These are phyloP conservation scores for Osmerus mordax DNA, from an alignment of 2,113 vertebrate genomes.

Conservation along the genomic window DNA sequence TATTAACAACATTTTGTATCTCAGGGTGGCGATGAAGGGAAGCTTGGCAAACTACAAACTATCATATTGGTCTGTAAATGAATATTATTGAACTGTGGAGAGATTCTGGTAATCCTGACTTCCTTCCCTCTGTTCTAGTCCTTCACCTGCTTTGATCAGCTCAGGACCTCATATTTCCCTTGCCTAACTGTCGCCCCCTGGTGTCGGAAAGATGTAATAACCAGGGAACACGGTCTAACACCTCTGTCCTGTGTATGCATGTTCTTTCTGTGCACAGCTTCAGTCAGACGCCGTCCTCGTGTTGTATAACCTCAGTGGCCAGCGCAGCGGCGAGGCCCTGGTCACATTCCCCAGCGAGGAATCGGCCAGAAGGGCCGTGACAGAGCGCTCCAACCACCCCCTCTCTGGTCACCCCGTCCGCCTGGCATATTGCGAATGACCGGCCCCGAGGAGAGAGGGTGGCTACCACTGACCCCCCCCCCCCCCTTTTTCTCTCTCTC, in stretches of 20 bases:
- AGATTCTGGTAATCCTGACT: neutral
- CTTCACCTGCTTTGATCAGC: slow-evolving; percentile 28
- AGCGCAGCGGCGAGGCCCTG: slow-evolving; percentile 86
- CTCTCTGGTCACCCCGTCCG: slow-evolving; percentile 77
- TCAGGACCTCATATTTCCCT: slow-evolving; percentile 8
- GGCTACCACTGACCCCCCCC: slow-evolving; percentile 21
- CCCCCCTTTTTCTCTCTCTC: slow-evolving; percentile 6
- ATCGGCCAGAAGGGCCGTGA: slow-evolving; percentile 77
- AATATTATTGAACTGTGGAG: neutral
- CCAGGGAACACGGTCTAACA: neutral
- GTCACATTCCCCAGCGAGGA: slow-evolving; percentile 86
- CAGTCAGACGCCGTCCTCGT: slow-evolving; percentile 81
- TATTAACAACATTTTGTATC: neutral
- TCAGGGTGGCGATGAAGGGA: neutral
- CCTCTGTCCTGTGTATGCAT: neutral
- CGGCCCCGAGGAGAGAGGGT: neutral
- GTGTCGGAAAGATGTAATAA: slow-evolving; percentile 26
- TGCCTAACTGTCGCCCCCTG: slow-evolving; percentile 44
- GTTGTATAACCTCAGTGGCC: slow-evolving; percentile 85
- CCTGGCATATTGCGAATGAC: slow-evolving; percentile 75
- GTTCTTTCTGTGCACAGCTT: slow-evolving; percentile 64
- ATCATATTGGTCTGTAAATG: neutral
- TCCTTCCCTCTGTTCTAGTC: neutral
- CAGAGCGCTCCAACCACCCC: slow-evolving; percentile 74
- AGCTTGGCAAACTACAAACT: too few species aligned